Conservation (phyloP, 2,113 vertebrate genomes). For the Tautogolabrus adspersus region DNA sequence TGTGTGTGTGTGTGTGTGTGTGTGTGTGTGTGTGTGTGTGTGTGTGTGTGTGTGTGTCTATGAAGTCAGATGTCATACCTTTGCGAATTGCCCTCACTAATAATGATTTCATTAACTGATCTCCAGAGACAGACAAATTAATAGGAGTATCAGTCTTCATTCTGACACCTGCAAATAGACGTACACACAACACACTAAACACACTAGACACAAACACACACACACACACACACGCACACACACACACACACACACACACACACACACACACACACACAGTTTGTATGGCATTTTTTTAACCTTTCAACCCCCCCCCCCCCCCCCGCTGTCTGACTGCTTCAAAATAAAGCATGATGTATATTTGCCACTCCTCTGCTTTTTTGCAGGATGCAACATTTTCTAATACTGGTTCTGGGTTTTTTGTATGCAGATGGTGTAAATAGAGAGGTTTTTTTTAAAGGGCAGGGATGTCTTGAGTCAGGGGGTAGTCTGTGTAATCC, state of each 20-base stretch:
- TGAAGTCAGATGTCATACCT: not conserved
- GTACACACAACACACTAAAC: no score
- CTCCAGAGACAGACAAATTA: not conserved
- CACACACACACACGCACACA: not conserved
- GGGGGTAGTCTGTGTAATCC: slow-evolving; percentile 58
- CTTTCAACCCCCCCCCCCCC: no score
- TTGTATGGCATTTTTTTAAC: not conserved
- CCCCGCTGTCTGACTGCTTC: not conserved
- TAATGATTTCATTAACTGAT: slow-evolving; percentile 33
- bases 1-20: slow-evolving; percentile 1
- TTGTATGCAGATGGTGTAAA: slow-evolving; percentile 2
- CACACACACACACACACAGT: not conserved
- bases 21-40: not conserved
- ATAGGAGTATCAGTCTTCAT: slow-evolving; percentile 10
- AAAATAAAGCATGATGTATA: no score
- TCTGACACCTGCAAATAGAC: not conserved
- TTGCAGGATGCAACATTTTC: not conserved
- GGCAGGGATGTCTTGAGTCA: slow-evolving; percentile 29
- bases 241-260: not conserved
- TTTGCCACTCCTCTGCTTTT: not conserved
- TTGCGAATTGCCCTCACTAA: not conserved
- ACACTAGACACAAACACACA: no score
- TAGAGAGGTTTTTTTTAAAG: not conserved
- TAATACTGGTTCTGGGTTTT: not conserved
- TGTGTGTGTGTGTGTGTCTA: no score